Base-by-base conservation (phyloP, 2,888 invertebrate genomes). In the Callyntrura guangdongensis region DNA sequence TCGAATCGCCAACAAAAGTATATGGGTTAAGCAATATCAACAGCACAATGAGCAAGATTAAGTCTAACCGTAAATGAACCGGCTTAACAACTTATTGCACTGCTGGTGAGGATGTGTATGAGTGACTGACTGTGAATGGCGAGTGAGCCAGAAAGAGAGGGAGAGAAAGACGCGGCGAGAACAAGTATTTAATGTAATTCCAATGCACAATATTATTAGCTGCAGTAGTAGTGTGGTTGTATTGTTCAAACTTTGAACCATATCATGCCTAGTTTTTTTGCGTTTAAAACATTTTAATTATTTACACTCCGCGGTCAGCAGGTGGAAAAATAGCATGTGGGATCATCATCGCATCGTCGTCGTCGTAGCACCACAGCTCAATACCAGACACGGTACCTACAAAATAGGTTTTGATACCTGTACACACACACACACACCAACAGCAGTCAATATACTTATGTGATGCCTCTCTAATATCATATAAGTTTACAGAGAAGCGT, bases 21-120 rank as follows among this genome's bases (percentile, higher is more conserved):
- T 69, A 49, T 49, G 20, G 69, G 47, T 74, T 74, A 74, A 79
- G 56, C 59, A 79, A 79, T 79, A 59, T 25, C 25, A 25, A 36
- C 0, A 72, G 11, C 14, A 8, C 17, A 72, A 22, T 36, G 9
- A 47, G 72, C 20, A 49, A 49, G 8, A 74, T 47, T 47, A 36
- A 86, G 53, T 20, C 14, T 56, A 69, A 82, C 81, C 69, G 81
- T 88, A 88, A 82, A 86, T 86, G 86, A 89, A 92, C 92, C 91
- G 91, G 91, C 91, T 90, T 69, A 91, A 90, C 91, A 90, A 92
- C 91, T 91, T 90, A 87, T 79, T 83, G 25, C 36, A 36, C 11
- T 25, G 11, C 8, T 67, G 67, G 36, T 56, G 61, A n/a, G n/a
- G 8, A 8, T n/a, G n/a, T 61, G 17, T 74, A 36, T 27, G 36